These are phyloP conservation scores for Gulo gulo DNA, from an alignment of 2,113 vertebrate species.

Conservation along the genomic window DNA sequence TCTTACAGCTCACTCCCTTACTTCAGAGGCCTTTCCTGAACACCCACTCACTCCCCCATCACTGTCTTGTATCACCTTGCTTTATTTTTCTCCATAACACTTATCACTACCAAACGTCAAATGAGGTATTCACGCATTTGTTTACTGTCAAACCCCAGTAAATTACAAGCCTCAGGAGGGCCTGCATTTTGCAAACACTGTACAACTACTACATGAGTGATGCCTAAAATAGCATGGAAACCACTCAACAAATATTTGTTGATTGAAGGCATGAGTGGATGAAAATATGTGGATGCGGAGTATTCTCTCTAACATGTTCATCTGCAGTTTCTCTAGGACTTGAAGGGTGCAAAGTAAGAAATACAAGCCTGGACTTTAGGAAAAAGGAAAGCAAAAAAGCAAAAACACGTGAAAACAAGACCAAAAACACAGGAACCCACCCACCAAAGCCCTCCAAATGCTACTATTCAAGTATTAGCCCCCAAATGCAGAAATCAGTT, in stretches of 20 bases:
- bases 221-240: background rate
- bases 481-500: background rate
- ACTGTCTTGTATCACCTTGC: background rate
- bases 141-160: background rate
- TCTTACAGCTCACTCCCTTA: background rate
- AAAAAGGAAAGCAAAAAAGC: background rate
- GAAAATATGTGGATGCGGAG: background rate
- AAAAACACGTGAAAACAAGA: background rate
- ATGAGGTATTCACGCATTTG: background rate
- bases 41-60: background rate
- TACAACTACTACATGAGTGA: background rate
- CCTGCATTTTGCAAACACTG: background rate
- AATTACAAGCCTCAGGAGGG: background rate
- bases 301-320: background rate
- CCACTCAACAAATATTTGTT: background rate
- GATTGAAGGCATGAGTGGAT: background rate
- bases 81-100: background rate
- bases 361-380: background rate
- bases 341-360: background rate
- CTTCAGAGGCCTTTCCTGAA: background rate
- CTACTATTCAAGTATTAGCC: background rate
- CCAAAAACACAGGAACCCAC: background rate
- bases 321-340: slow-evolving; percentile 23
- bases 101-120: background rate
- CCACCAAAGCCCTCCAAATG: background rate